phyloP scores from a whole-genome alignment of 2,113 vertebrate species.

The Rhinoderma darwinii region DNA sequence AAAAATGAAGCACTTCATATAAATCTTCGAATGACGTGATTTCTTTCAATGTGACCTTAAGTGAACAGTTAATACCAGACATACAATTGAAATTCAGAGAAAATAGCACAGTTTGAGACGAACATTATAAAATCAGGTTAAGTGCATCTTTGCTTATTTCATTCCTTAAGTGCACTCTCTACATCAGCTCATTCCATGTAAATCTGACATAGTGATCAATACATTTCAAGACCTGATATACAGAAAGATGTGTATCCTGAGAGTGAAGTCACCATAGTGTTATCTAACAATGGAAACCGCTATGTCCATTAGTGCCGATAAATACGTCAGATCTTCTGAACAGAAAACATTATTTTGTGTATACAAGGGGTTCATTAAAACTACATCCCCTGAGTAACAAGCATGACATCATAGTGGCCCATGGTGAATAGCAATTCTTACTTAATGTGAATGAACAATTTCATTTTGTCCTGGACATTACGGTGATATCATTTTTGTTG shows the following conservation, averaged over 20 bases:
- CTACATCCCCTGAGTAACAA: slow-evolving; percentile 10
- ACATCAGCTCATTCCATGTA: slow-evolving; percentile 56
- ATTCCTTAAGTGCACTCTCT: slow-evolving; percentile 57
- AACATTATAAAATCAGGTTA: slow-evolving; percentile 60
- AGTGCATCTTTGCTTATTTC: slow-evolving; percentile 59
- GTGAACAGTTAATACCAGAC: slow-evolving; percentile 53
- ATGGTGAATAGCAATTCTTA: slow-evolving; percentile 31
- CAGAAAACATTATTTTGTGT: slow-evolving; percentile 39
- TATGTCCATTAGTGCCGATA: slow-evolving; percentile 44
- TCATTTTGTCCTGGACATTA: neutral
- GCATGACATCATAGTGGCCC: slow-evolving; percentile 41
- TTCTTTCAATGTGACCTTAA: slow-evolving; percentile 58
- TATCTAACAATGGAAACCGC: slow-evolving; percentile 48
- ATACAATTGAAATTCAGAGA: slow-evolving; percentile 59
- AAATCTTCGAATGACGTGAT: slow-evolving; percentile 43
- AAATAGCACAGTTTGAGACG: slow-evolving; percentile 56
- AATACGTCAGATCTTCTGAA: slow-evolving; percentile 40
- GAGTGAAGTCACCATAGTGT: slow-evolving; percentile 43
- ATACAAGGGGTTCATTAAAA: slow-evolving; percentile 48
- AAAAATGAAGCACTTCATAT: neutral
- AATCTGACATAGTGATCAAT: slow-evolving; percentile 59
- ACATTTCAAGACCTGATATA: slow-evolving; percentile 53
- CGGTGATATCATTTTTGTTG: neutral
- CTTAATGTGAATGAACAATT: neutral
- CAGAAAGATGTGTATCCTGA: slow-evolving; percentile 43